Base-by-base conservation (phyloP, 2,113 vertebrate genomes). In the Trachemys scripta region DNA sequence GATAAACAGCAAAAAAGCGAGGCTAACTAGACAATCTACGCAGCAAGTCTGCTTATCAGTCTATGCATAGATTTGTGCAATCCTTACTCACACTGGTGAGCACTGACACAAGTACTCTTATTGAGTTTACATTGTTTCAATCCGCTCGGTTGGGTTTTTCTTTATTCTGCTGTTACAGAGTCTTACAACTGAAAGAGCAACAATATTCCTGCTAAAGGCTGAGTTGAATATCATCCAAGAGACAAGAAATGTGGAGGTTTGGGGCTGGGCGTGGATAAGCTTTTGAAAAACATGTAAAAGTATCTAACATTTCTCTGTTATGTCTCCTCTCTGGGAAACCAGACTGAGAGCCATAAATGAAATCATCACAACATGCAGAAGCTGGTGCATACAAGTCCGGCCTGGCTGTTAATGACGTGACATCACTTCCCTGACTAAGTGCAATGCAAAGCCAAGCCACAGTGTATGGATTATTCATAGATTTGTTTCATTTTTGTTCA, bases 1-100 rank as follows among this genome's bases (percentile, higher is more conserved):
- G 80, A 85, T 69, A 89, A 92, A 0, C 6, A 91, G 50, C 53
- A 31, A 11, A 90, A 96, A 94, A 87, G 85, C 2, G 2, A 89
- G 57, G 80, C 80, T 94, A 81, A 94, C 25, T 38, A 35, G 88
- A 92, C 87, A 87, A 65, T 95, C 90, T 91, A 84, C 85, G 82
- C 85, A 90, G 29, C 84, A 94, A 94, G 57, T 83, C 53, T 50
- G 82, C 75, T 24, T 78, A 27, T 72, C 65, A 38, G 17, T 87
- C 53, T 96, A 56, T 76, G 90, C 95, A 91, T 84, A 90, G 93
- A 92, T 54, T 6, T 42, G 69, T 42, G 20, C 20, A 24, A n/a
- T 4, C 19, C 65, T 75, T 45, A 47, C 11, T 47, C 29, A 25
- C 16, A 38, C 13, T 14, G 13, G 42, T 78, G 10, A 76, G 10